phyloP scores from a whole-genome alignment of 1,140 invertebrate species.

The Bursaphelenchus mucronatus region DNA sequence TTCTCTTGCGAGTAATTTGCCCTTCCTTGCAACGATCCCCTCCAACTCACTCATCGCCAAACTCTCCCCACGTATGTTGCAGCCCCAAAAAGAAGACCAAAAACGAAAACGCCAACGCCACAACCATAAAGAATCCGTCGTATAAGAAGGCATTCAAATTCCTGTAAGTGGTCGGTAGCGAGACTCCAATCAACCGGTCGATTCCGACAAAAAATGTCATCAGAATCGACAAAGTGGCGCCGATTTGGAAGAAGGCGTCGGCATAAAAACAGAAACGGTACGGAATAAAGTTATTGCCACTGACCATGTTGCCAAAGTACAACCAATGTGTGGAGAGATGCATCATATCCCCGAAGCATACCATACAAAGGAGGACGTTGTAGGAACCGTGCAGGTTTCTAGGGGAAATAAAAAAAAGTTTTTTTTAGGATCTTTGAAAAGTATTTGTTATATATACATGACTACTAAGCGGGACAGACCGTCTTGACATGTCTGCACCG shows the following conservation, averaged over 20 bases:
- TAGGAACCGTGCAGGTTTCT: conserved; percentile 16
- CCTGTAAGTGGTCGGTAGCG: background rate
- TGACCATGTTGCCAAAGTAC: background rate
- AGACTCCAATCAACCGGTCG: conserved; percentile 14
- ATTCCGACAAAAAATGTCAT: conserved; percentile 16
- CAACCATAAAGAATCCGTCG: too few species aligned
- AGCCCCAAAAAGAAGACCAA: too few species aligned
- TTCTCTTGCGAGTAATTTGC: too few species aligned
- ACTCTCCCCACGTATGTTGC: too few species aligned
- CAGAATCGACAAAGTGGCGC: background rate
- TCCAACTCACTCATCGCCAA: too few species aligned
- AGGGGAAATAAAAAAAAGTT: background rate
- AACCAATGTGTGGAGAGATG: conserved; percentile 5
- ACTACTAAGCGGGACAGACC: too few species aligned
- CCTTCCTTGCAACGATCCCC: too few species aligned
- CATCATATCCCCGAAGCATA: conserved; percentile 14
- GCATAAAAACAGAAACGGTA: conserved; percentile 1
- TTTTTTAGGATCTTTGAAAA: background rate
- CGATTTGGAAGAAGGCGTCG: background rate
- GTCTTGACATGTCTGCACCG: too few species aligned
- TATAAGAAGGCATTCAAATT: too few species aligned
- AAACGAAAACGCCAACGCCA: too few species aligned
- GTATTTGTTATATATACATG: too few species aligned
- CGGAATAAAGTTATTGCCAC: conserved; percentile 16
- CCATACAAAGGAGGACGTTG: conserved; percentile 17